A percentile compares a stretch with the other conserved stretches of the same genome.
Conservation (phyloP, 2,888 invertebrate species). For the Andrena chrysosceles region DNA sequence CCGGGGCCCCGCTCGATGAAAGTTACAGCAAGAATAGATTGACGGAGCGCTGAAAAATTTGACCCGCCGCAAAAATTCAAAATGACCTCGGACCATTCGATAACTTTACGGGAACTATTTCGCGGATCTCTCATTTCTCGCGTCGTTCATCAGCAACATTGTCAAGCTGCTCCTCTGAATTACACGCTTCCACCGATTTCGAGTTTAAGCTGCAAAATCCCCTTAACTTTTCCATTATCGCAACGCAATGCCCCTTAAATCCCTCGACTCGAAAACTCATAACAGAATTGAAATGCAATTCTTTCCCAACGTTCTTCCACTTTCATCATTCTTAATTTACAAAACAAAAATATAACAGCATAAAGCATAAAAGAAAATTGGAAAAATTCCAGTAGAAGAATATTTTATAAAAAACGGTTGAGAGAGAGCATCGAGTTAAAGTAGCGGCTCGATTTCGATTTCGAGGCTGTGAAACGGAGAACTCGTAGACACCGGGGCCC, state of each 20-base stretch:
- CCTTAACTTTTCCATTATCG: neutral
- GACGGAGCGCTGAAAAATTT: conserved; percentile 63
- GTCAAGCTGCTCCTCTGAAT: conserved; percentile 4
- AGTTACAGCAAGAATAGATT: conserved; percentile 67
- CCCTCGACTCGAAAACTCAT: neutral
- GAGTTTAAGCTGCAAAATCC: neutral
- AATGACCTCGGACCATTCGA: conserved; percentile 34
- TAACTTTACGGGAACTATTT: conserved; percentile 34
- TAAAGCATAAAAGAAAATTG: neutral
- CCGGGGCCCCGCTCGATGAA: conserved; percentile 63
- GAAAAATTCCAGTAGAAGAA: neutral
- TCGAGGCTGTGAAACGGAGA: conserved; percentile 57
- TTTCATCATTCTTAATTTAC: neutral
- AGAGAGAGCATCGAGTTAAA: neutral
- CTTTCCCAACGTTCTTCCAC: neutral
- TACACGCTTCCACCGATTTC: neutral
- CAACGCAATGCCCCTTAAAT: neutral
- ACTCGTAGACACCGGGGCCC: conserved; percentile 64
- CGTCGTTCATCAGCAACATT: conserved; percentile 49
- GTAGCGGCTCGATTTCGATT: conserved; percentile 41
- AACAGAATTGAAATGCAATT: neutral
- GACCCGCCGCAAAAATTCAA: conserved; percentile 48
- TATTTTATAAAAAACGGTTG: neutral
- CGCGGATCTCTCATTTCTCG: conserved; percentile 36
- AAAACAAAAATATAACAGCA: neutral